Base-by-base conservation (phyloP, 2,113 vertebrate species). In the Capra hircus region DNA sequence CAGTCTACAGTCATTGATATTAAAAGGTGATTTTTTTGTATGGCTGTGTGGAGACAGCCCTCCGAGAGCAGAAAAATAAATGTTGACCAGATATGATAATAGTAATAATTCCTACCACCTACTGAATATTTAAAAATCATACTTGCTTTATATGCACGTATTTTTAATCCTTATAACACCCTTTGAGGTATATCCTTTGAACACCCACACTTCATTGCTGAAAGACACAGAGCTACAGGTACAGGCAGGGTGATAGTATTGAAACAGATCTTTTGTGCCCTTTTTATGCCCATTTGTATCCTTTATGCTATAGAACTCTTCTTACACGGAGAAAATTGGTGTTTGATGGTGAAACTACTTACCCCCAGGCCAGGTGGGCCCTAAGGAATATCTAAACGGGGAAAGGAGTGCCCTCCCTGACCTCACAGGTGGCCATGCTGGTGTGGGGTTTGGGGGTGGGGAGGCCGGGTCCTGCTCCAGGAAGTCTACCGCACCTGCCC, bases 361-460 rank as follows among this genome's bases (percentile, higher is more conserved):
- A 52, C 60, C 6, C 21, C 7, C 3, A 57, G 40, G 57, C 13
- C 62, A 53, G 81, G 1, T 6, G 52, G 55, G 11, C 40, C 50
- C 78, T 21, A n/a, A 43, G 64, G n/a, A 83, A 81, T 62, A 28
- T 40, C 60, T 71, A 16, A 86, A 17, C 50, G 52, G 36, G 36
- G 62, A 19, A 80, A 74, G 59, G 57, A 25, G 5, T 81, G 62
- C 62, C 16, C 30, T 19, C 33, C 15, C 6, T 27, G 11, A 25
- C 36, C 21, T 43, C 28, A 40, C 17, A 85, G 57, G 77, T 43
- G n/a, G 67, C 48, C 3, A 0, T 36, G 3, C 27, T 11, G 43
- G 1, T 33, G 43, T 28, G 8, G 2, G 28, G 9, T 50, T 0
- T 3, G 62, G 28, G 67, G 8, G 3, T 1, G 3, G 33, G 27